Evolutionary conservation across 2,797 vertebrate genomes (phyloP).

Genomic region (Anabacerthia variegaticeps): DNA sequence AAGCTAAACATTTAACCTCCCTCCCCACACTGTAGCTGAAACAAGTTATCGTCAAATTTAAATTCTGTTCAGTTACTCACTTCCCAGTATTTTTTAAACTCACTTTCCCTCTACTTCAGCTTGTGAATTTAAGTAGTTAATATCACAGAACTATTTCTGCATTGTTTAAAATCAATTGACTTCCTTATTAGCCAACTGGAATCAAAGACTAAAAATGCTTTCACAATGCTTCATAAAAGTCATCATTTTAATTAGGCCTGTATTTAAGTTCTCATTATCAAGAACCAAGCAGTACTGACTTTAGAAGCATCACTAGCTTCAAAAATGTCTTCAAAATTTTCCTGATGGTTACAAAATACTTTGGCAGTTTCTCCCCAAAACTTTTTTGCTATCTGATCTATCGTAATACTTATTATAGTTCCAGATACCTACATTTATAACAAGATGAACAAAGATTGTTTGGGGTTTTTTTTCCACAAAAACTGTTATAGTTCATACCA

Average conservation of each 20-base stretch:
- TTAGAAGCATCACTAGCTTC: neutral
- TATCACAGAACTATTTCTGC: neutral
- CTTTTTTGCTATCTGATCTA: neutral
- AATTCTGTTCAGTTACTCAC: neutral
- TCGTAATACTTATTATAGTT: neutral
- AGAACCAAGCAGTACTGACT: neutral
- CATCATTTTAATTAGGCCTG: neutral
- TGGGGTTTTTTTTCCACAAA: rapidly evolving
- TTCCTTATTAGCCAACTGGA: neutral
- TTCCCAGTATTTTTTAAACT: neutral
- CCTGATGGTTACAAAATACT: neutral
- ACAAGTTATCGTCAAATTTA: neutral
- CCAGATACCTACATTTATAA: neutral
- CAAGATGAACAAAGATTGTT: neutral
- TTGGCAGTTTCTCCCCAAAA: neutral
- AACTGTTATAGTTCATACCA: neutral
- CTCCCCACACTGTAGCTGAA: neutral
- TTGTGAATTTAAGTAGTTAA: neutral
- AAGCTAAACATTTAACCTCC: neutral
- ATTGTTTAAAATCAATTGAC: neutral
- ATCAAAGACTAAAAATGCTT: neutral
- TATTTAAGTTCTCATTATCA: neutral
- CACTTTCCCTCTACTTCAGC: neutral
- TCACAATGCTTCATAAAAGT: neutral
- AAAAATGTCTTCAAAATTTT: neutral